Evolutionary conservation across 2,797 vertebrate species (phyloP).

Genomic region (Tympanoctomys barrerae): DNA sequence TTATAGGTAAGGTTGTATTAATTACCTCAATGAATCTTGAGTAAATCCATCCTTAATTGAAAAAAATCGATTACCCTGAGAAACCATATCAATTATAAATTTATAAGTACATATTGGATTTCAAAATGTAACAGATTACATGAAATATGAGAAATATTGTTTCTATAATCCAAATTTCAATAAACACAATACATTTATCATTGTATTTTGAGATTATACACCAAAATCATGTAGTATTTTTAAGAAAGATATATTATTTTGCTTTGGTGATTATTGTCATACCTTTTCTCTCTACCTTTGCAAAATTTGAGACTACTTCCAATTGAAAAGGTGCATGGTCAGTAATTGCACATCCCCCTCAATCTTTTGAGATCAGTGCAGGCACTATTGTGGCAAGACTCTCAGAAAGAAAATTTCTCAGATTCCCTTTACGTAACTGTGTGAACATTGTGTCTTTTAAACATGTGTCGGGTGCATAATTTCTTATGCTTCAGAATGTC

Average conservation of each 20-base stretch:
- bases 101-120: constrained; percentile 64
- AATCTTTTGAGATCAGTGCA: background rate
- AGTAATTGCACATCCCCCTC: background rate
- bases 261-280: background rate
- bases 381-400: background rate
- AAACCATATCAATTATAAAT: constrained; percentile 75
- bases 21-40: constrained; percentile 81
- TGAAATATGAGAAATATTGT: background rate
- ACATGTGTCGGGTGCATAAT: background rate
- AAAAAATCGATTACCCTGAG: constrained; percentile 76
- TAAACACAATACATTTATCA: background rate
- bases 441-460: background rate
- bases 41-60: constrained; percentile 80
- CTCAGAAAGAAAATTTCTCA: no score
- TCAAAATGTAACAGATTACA: background rate
- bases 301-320: background rate
- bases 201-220: background rate
- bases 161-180: background rate
- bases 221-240: constrained; percentile 41
- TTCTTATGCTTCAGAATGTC: background rate
- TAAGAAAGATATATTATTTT: constrained; percentile 14
- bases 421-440: background rate
- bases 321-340: background rate
- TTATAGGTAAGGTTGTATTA: constrained; percentile 73
- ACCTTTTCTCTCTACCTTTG: background rate